phyloP scores from a whole-genome alignment of 2,888 invertebrate species.

The Selenia dentaria region DNA sequence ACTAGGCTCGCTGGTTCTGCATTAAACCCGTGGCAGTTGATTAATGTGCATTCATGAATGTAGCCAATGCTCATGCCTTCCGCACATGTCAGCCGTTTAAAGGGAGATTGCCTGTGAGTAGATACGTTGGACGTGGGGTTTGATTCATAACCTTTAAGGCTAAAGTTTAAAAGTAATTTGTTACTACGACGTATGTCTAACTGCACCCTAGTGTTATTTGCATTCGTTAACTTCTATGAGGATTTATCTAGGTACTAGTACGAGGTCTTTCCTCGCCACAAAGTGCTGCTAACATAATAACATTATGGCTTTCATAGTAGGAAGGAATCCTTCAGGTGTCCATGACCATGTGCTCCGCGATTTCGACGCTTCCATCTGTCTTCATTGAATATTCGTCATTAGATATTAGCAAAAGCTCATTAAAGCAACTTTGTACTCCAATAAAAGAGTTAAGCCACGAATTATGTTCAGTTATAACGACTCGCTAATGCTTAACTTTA shows the following conservation, averaged over 20 bases:
- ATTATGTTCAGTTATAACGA: slow-evolving; percentile 31
- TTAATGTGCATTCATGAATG: slow-evolving; percentile 60
- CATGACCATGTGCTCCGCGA: slow-evolving; percentile 50
- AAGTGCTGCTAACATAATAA: slow-evolving; percentile 25
- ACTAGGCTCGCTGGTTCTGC: slow-evolving; percentile 29
- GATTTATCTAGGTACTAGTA: background rate
- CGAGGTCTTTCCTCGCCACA: background rate
- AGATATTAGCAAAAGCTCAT: slow-evolving; percentile 15
- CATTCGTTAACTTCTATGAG: slow-evolving; percentile 4
- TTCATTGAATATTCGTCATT: no score
- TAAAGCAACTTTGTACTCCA: slow-evolving; percentile 18
- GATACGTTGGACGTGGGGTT: slow-evolving; percentile 22
- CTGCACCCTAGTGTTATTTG: slow-evolving; percentile 1
- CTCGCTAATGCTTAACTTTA: slow-evolving; percentile 24
- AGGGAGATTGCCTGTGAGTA: slow-evolving; percentile 21
- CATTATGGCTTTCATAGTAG: no score
- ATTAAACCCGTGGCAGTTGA: slow-evolving; percentile 49
- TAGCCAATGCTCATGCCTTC: slow-evolving; percentile 44
- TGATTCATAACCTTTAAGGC: slow-evolving; percentile 26
- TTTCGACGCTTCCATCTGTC: slow-evolving; percentile 39
- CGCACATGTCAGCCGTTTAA: slow-evolving; percentile 40
- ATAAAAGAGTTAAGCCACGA: slow-evolving; percentile 2
- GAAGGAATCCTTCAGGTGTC: slow-evolving; percentile 39
- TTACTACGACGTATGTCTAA: slow-evolving; percentile 7
- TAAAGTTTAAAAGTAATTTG: slow-evolving; percentile 26